Evolutionary conservation across 1,140 invertebrate genomes (phyloP).

Genomic region (Agrilus planipennis): DNA sequence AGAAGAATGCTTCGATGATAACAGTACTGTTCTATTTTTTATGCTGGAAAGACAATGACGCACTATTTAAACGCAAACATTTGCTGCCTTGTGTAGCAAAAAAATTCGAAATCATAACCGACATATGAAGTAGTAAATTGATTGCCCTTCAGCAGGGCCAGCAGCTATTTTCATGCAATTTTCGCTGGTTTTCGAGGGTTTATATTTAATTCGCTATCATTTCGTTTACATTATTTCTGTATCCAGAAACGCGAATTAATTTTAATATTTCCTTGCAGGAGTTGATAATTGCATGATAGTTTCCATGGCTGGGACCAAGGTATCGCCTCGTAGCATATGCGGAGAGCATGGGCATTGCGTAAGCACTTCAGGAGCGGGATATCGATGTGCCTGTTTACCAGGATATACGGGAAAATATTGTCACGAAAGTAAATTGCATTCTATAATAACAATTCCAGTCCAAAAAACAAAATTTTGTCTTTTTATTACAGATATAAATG

Average conservation of each 20-base stretch:
- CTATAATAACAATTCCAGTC: slow-evolving; percentile 1
- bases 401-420: slow-evolving; percentile 67
- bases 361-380: slow-evolving; percentile 45
- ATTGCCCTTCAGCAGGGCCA: too few relatives aligned
- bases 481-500: slow-evolving; percentile 47
- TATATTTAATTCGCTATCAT: too few relatives aligned
- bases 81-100: too few relatives aligned
- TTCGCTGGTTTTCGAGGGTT: too few relatives aligned
- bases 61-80: too few relatives aligned
- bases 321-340: slow-evolving; percentile 41
- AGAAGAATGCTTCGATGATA: too few relatives aligned
- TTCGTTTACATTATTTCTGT: too few relatives aligned
- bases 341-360: slow-evolving; percentile 70
- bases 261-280: slow-evolving; percentile 21
- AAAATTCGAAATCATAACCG: too few relatives aligned
- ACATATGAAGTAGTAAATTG: too few relatives aligned
- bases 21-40: too few relatives aligned
- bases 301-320: slow-evolving; percentile 30
- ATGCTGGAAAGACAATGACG: too few relatives aligned
- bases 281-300: slow-evolving; percentile 41
- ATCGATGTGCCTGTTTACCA: slow-evolving; percentile 59
- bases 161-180: too few relatives aligned
- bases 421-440: slow-evolving; percentile 49
- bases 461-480: slow-evolving; percentile 1
- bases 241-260: not conserved